Evolutionary conservation across 1,140 invertebrate species (phyloP).

Genomic region (Brachystomella parvula): DNA sequence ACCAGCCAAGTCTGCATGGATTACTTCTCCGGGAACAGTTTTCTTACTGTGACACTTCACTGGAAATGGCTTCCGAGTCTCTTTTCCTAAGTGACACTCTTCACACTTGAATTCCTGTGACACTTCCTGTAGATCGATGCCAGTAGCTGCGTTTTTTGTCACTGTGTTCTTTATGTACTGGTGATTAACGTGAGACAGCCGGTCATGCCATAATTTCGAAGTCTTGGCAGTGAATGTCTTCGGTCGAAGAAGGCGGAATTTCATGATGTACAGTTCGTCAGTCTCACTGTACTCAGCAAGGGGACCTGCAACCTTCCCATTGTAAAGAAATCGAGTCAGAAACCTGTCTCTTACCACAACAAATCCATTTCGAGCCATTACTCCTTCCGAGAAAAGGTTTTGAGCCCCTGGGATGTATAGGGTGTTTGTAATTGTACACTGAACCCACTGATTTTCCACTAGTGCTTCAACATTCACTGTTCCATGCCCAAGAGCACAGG

Average conservation of each 20-base stretch:
- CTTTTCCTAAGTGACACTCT: slow-evolving; percentile 29
- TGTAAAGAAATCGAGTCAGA: not conserved
- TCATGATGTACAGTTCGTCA: slow-evolving; percentile 12
- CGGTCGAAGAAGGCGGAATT: not conserved
- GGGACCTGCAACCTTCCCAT: not conserved
- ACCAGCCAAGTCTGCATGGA: slow-evolving; percentile 45
- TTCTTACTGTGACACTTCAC: slow-evolving; percentile 16
- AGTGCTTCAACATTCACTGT: not conserved
- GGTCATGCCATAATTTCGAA: slow-evolving; percentile 17
- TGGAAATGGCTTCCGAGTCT: slow-evolving; percentile 21
- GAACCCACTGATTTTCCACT: not conserved
- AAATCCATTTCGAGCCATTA: slow-evolving; percentile 23
- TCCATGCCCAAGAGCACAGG: slow-evolving; percentile 1
- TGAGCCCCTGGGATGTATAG: slow-evolving; percentile 15
- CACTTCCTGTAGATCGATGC: slow-evolving; percentile 8
- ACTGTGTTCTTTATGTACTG: slow-evolving; percentile 21
- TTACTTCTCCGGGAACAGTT: slow-evolving; percentile 39
- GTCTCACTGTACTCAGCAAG: not conserved
- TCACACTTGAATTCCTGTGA: not conserved
- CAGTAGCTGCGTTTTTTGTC: slow-evolving; percentile 18
- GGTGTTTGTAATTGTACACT: not conserved
- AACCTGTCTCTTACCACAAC: not conserved
- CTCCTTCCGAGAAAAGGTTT: slow-evolving; percentile 25
- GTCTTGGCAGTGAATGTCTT: not conserved
- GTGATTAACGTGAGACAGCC: slow-evolving; percentile 18